phyloP scores from a whole-genome alignment of 2,113 vertebrate genomes.

The Rafetus swinhoei region DNA sequence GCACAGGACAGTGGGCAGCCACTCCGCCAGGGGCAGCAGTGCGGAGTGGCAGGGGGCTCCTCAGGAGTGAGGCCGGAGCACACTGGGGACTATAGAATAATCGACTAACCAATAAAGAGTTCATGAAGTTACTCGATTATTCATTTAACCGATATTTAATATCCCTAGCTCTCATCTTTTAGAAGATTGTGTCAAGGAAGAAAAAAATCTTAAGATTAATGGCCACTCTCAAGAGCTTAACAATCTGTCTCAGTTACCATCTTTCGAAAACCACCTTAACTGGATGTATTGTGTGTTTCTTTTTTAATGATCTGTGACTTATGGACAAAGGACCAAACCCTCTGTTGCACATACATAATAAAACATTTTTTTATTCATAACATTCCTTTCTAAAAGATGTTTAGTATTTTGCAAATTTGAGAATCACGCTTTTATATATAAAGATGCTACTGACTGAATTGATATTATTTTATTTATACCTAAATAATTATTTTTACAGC shows the following conservation, averaged over 20 bases:
- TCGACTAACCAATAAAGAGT: no score
- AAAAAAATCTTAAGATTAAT: not conserved
- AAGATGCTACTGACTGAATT: not conserved
- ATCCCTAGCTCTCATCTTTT: not conserved
- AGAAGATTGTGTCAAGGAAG: not conserved
- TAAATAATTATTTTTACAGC: constrained; percentile 74
- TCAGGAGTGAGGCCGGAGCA: no score
- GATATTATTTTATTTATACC: not conserved
- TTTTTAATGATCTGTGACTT: not conserved
- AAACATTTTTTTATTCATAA: not conserved
- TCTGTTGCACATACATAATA: not conserved
- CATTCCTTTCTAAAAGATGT: not conserved
- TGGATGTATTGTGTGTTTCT: not conserved
- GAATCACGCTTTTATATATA: not conserved
- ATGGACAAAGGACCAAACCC: not conserved
- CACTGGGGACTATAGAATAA: no score
- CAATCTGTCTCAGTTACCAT: not conserved
- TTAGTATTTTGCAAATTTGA: constrained; percentile 27
- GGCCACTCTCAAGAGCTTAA: not conserved
- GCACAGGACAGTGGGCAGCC: no score
- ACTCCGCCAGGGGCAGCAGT: no score
- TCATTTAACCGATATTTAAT: no score
- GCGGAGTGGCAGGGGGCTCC: no score
- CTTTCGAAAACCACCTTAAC: not conserved
- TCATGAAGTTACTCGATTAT: no score